Evolutionary conservation across 2,888 invertebrate genomes (phyloP).

Genomic region (Teleiodes luculella): DNA sequence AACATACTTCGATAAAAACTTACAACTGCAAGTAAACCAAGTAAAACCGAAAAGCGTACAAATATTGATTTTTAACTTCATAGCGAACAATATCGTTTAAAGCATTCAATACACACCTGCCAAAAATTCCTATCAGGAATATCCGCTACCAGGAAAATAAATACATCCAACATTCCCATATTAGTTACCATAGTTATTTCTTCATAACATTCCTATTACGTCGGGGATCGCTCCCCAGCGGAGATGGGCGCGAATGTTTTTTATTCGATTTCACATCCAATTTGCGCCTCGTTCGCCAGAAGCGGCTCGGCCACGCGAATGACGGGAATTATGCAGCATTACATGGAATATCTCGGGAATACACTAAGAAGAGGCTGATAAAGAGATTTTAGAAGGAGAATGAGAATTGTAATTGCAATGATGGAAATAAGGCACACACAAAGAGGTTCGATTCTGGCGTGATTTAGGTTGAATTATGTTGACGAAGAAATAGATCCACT

Average conservation of each 20-base stretch:
- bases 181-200: conserved; percentile 29
- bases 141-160: background rate
- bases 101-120: background rate
- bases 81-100: too few relatives aligned
- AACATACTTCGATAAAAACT: too few relatives aligned
- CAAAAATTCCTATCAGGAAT: background rate
- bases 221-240: conserved; percentile 28
- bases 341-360: conserved; percentile 12
- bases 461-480: too few relatives aligned
- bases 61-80: too few relatives aligned
- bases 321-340: conserved; percentile 28
- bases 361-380: background rate
- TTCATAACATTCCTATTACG: conserved; percentile 35
- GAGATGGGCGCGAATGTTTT: conserved; percentile 57
- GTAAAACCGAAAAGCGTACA: too few relatives aligned
- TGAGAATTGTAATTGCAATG: too few relatives aligned
- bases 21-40: too few relatives aligned
- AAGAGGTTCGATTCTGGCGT: too few relatives aligned
- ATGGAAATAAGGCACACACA: too few relatives aligned
- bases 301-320: conserved; percentile 47
- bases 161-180: conserved; percentile 17
- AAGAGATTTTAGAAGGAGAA: background rate
- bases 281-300: conserved; percentile 58
- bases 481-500: too few relatives aligned
- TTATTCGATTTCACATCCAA: conserved; percentile 74